phyloP scores from a whole-genome alignment of 2,797 vertebrate genomes.

The Dallia pectoralis region DNA sequence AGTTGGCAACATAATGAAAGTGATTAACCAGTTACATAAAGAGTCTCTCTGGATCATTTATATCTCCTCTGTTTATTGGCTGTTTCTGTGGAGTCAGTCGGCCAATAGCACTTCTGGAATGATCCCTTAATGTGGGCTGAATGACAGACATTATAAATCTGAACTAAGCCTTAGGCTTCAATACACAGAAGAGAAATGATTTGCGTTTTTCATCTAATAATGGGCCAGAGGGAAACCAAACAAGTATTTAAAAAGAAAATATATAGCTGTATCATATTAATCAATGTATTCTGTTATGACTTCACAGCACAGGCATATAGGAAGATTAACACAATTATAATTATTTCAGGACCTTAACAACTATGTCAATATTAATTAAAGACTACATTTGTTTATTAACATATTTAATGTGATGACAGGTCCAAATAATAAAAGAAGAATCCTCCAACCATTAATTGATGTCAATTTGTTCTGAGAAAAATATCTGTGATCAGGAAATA shows the following conservation, averaged over 20 bases:
- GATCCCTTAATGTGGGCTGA: slow-evolving; percentile 30
- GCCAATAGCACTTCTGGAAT: slow-evolving; percentile 7
- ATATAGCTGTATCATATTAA: slow-evolving; percentile 48
- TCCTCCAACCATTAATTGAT: too few relatives aligned
- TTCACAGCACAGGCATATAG: slow-evolving; percentile 11
- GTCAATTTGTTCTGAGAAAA: too few relatives aligned
- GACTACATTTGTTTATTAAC: slow-evolving; percentile 7
- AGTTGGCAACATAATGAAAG: slow-evolving; percentile 27
- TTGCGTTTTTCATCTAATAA: slow-evolving; percentile 44
- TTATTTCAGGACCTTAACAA: slow-evolving; percentile 17
- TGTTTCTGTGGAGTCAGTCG: slow-evolving; percentile 56
- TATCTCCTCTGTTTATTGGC: slow-evolving; percentile 40
- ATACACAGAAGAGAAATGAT: slow-evolving; percentile 49
- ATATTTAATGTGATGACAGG: slow-evolving; percentile 19
- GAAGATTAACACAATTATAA: slow-evolving; percentile 18
- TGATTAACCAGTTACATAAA: slow-evolving; percentile 41
- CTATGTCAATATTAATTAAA: slow-evolving; percentile 5
- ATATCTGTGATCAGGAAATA: too few relatives aligned
- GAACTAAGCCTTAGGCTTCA: slow-evolving; percentile 24
- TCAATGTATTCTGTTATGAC: slow-evolving; percentile 6
- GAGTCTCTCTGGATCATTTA: slow-evolving; percentile 34
- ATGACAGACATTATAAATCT: slow-evolving; percentile 27
- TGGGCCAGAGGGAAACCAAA: slow-evolving; percentile 39
- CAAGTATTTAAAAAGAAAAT: slow-evolving; percentile 24
- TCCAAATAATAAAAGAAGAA: too few relatives aligned